Percentiles rank a stretch among this genome's conserved stretches.
Conservation (phyloP, 2,888 invertebrate species). For the Aethes cnicana region DNA sequence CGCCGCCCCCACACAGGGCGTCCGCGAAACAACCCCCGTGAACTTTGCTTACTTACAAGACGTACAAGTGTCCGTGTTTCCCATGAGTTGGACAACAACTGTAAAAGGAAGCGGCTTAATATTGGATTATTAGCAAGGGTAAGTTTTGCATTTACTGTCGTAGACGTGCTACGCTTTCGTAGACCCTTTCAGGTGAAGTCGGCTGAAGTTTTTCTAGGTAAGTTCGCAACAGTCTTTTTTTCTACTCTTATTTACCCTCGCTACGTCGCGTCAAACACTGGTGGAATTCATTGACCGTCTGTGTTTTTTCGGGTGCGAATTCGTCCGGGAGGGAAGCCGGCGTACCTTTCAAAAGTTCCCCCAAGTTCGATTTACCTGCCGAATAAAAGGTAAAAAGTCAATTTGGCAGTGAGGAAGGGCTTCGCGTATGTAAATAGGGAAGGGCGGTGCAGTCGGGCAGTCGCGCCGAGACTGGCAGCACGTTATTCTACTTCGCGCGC, state of each 20-base stretch:
- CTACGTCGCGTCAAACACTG: too few relatives aligned
- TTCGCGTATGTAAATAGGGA: slow-evolving; percentile 77
- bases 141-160: slow-evolving; percentile 34
- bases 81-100: slow-evolving; percentile 48
- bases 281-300: too few relatives aligned
- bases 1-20: slow-evolving; percentile 76
- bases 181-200: slow-evolving; percentile 29
- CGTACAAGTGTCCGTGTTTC: slow-evolving; percentile 64
- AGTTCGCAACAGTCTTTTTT: too few relatives aligned
- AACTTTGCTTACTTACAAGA: slow-evolving; percentile 65
- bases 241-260: too few relatives aligned
- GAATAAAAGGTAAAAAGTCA: slow-evolving; percentile 82
- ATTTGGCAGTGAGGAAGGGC: slow-evolving; percentile 78
- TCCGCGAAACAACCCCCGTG: slow-evolving; percentile 62
- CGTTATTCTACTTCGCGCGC: slow-evolving; percentile 46
- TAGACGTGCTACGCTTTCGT: slow-evolving; percentile 53
- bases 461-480: slow-evolving; percentile 7
- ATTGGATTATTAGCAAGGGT: slow-evolving; percentile 42
- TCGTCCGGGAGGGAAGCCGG: slow-evolving; percentile 56
- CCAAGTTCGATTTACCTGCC: slow-evolving; percentile 77
- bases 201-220: slow-evolving; percentile 10
- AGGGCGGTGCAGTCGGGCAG: slow-evolving; percentile 73
- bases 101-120: slow-evolving; percentile 38
- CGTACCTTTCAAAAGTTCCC: slow-evolving; percentile 69
- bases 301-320: slow-evolving; percentile 43